These are phyloP conservation scores for Dendroctonus valens DNA, from an alignment of 1,140 invertebrate genomes.

Conservation along the genomic window DNA sequence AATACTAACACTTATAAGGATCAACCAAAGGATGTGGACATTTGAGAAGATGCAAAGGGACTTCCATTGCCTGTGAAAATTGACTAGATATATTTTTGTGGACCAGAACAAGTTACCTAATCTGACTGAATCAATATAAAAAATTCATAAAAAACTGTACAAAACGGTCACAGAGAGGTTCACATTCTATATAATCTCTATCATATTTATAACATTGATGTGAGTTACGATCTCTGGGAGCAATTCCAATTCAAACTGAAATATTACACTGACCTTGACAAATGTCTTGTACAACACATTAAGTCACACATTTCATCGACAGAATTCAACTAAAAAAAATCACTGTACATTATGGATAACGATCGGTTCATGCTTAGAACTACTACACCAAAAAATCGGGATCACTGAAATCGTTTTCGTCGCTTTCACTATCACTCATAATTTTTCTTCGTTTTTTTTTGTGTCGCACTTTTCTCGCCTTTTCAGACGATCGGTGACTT, in stretches of 20 bases:
- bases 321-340: slow-evolving; percentile 19
- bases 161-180: slow-evolving; percentile 38
- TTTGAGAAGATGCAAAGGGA: no score
- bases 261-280: no score
- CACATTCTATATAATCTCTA: slow-evolving; percentile 41
- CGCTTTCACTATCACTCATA: slow-evolving; percentile 58
- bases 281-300: no score
- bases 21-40: no score
- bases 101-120: slow-evolving; percentile 24
- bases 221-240: slow-evolving; percentile 36
- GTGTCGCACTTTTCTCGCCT: slow-evolving; percentile 65
- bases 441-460: slow-evolving; percentile 66
- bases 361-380: not conserved
- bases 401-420: slow-evolving; percentile 66
- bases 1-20: no score
- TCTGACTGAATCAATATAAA: slow-evolving; percentile 31
- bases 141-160: slow-evolving; percentile 42
- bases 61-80: not conserved
- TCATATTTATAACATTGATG: slow-evolving; percentile 42
- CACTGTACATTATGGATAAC: slow-evolving; percentile 39
- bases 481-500: slow-evolving; percentile 59
- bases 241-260: slow-evolving; percentile 7
- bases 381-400: slow-evolving; percentile 62
- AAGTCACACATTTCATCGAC: no score
- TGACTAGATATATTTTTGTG: slow-evolving; percentile 23